Percentiles rank a stretch among this genome's conserved stretches.
Conservation (phyloP, 2,888 invertebrate genomes). For the Acrobasis consociella region DNA sequence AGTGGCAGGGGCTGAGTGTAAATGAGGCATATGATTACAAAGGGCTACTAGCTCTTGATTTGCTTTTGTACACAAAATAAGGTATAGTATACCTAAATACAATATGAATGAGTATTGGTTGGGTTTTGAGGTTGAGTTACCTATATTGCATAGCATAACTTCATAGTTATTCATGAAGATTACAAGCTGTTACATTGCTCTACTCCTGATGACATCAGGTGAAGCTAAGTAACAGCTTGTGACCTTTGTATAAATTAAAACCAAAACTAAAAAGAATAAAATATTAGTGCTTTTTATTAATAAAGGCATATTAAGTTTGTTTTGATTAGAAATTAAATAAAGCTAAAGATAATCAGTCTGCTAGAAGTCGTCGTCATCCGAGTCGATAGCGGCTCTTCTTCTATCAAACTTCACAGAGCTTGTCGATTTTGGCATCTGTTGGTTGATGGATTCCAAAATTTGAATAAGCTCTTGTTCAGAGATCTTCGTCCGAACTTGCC, state of each 20-base stretch:
- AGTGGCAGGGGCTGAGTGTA: too few relatives aligned
- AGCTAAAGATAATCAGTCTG: slow-evolving; percentile 33
- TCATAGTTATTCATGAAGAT: too few relatives aligned
- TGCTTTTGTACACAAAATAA: too few relatives aligned
- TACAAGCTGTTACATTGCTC: too few relatives aligned
- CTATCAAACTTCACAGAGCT: slow-evolving; percentile 96
- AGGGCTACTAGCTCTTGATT: too few relatives aligned
- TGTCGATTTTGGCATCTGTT: slow-evolving; percentile 89
- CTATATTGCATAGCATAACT: too few relatives aligned
- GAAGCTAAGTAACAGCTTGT: neutral
- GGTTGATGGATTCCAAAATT: slow-evolving; percentile 92
- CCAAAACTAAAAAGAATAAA: slow-evolving; percentile 10
- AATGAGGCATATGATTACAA: too few relatives aligned
- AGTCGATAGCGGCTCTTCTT: slow-evolving; percentile 93
- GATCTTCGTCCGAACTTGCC: slow-evolving; percentile 92
- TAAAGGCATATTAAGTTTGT: slow-evolving; percentile 38
- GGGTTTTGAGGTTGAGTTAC: too few relatives aligned
- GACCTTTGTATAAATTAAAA: slow-evolving; percentile 6
- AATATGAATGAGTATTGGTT: too few relatives aligned
- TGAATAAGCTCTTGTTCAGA: slow-evolving; percentile 93
- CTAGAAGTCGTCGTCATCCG: slow-evolving; percentile 87
- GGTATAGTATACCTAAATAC: too few relatives aligned
- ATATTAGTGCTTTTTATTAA: slow-evolving; percentile 22
- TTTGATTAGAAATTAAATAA: slow-evolving; percentile 23
- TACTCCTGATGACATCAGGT: neutral